A percentile compares a stretch with the other conserved stretches of the same genome.
These are phyloP conservation scores for Oscheius sp. DNA, from an alignment of 2,888 invertebrate genomes.

Conservation along the genomic window DNA sequence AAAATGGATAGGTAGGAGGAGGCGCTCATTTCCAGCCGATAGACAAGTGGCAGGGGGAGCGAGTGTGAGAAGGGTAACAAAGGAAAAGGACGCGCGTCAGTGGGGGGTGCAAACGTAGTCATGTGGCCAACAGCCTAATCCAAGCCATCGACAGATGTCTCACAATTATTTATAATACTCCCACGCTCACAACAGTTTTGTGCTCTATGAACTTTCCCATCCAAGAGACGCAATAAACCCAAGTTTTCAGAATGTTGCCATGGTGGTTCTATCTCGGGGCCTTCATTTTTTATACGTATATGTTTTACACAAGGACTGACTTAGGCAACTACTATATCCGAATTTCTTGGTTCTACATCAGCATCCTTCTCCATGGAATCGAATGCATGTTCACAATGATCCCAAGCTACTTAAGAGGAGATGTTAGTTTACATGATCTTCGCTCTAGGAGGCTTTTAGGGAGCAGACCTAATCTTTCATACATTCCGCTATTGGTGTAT, in stretches of 20 bases:
- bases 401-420: slow-evolving; percentile 41
- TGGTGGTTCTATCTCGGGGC: slow-evolving; percentile 12
- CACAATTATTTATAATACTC: not conserved
- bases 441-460: slow-evolving; percentile 33
- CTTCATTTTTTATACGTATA: too few relatives aligned
- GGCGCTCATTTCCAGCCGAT: too few relatives aligned
- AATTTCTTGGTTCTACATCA: slow-evolving; percentile 48
- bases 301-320: too few relatives aligned
- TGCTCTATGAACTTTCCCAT: too few relatives aligned
- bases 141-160: not conserved
- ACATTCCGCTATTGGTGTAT: slow-evolving; percentile 46
- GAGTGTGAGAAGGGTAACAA: slow-evolving; percentile 9
- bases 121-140: slow-evolving; percentile 25
- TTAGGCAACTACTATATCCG: slow-evolving; percentile 42
- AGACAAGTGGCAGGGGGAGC: slow-evolving; percentile 11
- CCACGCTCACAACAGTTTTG: not conserved
- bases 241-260: too few relatives aligned
- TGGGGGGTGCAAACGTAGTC: slow-evolving; percentile 17
- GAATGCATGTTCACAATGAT: slow-evolving; percentile 44
- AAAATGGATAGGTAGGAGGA: too few relatives aligned
- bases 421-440: slow-evolving; percentile 33
- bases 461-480: slow-evolving; percentile 50
- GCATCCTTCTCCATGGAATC: slow-evolving; percentile 49
- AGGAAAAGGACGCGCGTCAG: slow-evolving; percentile 11
- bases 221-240: too few relatives aligned